These are phyloP conservation scores for Rhineura floridana DNA, from an alignment of 2,113 vertebrate genomes.

Conservation along the genomic window DNA sequence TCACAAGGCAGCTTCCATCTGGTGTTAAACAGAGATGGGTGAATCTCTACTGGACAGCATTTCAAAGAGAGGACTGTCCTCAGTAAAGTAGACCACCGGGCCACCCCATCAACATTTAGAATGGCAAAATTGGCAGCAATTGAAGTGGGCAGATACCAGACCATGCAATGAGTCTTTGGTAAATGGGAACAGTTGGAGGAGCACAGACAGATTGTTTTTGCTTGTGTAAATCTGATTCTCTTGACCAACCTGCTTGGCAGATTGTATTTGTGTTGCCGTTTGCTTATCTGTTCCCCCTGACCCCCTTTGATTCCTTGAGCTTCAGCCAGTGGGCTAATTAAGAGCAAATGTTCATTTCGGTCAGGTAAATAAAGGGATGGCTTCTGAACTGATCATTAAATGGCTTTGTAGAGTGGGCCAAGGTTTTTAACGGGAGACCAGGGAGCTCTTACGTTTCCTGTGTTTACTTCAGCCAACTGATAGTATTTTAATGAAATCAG, in stretches of 20 bases:
- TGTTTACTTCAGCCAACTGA: constrained; percentile 43
- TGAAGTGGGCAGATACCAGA: neutral
- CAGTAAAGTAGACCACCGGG: neutral
- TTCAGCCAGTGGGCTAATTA: constrained; percentile 68
- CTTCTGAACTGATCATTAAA: constrained; percentile 63
- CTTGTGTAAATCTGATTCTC: constrained; percentile 10
- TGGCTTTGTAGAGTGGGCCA: constrained; percentile 54
- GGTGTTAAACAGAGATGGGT: too few species aligned
- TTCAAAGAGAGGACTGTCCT: neutral
- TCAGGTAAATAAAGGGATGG: constrained; percentile 42
- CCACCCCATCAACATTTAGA: neutral
- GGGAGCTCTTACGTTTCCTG: constrained; percentile 45
- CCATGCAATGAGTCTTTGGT: neutral
- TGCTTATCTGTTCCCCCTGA: neutral
- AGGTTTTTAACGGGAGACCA: constrained; percentile 55
- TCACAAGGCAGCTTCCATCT: too few species aligned
- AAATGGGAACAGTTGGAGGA: neutral
- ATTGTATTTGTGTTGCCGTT: constrained; percentile 49
- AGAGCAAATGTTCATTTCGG: constrained; percentile 65
- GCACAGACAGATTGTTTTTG: fast-evolving
- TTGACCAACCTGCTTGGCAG: constrained; percentile 39
- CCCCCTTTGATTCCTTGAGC: constrained; percentile 43
- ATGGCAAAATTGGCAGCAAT: neutral
- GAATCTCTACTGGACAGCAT: too few species aligned
- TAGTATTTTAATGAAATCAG: constrained; percentile 48